Conservation (phyloP, 2,888 invertebrate genomes). For the Encarsia formosa region DNA sequence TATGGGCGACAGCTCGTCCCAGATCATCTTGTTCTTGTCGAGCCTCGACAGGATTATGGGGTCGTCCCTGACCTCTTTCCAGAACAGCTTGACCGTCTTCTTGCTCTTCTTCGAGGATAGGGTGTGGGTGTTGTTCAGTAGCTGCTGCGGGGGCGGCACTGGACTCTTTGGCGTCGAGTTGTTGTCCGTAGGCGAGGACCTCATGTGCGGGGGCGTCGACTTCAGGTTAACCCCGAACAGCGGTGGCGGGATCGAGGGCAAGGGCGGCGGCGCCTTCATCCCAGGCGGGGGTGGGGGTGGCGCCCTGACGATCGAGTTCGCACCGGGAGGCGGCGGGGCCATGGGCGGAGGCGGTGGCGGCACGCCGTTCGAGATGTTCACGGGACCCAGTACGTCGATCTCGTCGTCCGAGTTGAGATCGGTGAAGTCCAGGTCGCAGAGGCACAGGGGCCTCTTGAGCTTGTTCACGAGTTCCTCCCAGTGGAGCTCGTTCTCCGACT, state of each 20-base stretch:
- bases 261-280: slow-evolving; percentile 41
- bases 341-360: slow-evolving; percentile 80
- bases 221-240: slow-evolving; percentile 47
- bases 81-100: slow-evolving; percentile 96
- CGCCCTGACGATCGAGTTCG: slow-evolving; percentile 39
- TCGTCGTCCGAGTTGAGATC: slow-evolving; percentile 89
- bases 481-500: slow-evolving; percentile 89
- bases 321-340: slow-evolving; percentile 50
- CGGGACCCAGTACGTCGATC: slow-evolving; percentile 69
- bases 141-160: slow-evolving; percentile 31
- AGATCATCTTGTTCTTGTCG: slow-evolving; percentile 67
- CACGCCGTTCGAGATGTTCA: slow-evolving; percentile 62
- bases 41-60: slow-evolving; percentile 57
- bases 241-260: slow-evolving; percentile 50
- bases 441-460: slow-evolving; percentile 69
- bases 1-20: slow-evolving; percentile 85
- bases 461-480: slow-evolving; percentile 89
- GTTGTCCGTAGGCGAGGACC: slow-evolving; percentile 26
- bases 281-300: slow-evolving; percentile 46
- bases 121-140: slow-evolving; percentile 30
- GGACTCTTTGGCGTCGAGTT: slow-evolving; percentile 38
- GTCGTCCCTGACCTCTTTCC: slow-evolving; percentile 90
- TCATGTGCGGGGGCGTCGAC: slow-evolving; percentile 26
- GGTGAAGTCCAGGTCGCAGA: slow-evolving; percentile 95
- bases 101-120: slow-evolving; percentile 73